Conservation (phyloP, 2,113 vertebrate species). For the Cichladusa arquata region DNA sequence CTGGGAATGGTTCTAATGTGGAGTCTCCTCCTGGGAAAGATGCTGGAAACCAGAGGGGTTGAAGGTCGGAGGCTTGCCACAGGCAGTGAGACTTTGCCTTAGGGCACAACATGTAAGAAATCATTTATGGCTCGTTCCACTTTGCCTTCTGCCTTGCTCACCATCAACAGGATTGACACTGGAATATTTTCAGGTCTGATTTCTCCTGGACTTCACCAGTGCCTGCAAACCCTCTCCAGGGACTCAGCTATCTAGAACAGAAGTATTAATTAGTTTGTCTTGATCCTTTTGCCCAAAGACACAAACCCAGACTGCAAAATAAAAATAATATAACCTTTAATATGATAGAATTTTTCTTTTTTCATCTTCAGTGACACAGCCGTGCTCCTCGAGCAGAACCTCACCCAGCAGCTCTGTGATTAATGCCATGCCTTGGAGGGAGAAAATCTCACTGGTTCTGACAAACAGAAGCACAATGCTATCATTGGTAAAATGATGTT, state of each 20-base stretch:
- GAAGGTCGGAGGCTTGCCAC: neutral
- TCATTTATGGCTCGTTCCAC: neutral
- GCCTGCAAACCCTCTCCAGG: neutral
- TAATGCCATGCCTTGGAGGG: neutral
- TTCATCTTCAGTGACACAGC: neutral
- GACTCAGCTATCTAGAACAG: neutral
- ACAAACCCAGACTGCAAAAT: neutral
- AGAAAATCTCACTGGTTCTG: neutral
- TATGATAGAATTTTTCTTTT: accelerated
- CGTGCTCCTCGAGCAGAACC: neutral
- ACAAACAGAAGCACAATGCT: neutral
- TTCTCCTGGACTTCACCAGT: neutral
- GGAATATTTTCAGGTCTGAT: neutral
- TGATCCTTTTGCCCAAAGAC: neutral
- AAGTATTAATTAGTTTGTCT: neutral
- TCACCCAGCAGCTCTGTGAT: neutral
- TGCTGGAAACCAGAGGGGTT: neutral
- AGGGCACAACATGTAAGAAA: neutral
- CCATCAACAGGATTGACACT: neutral
- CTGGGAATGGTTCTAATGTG: neutral
- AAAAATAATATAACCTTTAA: neutral
- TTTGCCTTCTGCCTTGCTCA: neutral
- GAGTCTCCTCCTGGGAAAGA: neutral
- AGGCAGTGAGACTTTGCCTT: neutral
- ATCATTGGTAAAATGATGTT: neutral